Evolutionary conservation across 2,113 vertebrate species (phyloP).

Genomic region (Calidris pugnax): DNA sequence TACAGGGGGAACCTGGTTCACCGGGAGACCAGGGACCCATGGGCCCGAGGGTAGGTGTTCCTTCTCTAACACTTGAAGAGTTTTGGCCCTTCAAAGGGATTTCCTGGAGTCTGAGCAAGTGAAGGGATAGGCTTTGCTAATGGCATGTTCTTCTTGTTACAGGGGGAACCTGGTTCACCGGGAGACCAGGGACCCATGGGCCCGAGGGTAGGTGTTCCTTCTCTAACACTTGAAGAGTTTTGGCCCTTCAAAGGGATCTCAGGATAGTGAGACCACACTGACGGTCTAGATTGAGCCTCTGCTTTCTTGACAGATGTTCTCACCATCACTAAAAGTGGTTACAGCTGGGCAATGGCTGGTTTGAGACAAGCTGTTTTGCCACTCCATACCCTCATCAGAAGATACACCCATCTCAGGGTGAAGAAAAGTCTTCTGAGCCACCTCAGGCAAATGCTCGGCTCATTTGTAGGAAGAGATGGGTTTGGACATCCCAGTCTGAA

Average conservation of each 20-base stretch:
- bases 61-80: background rate
- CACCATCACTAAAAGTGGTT: background rate
- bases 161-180: slow-evolving; percentile 78
- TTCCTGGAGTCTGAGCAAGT: background rate
- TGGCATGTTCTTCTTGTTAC: slow-evolving; percentile 9
- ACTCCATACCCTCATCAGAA: background rate
- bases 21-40: slow-evolving; percentile 80
- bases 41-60: slow-evolving; percentile 84
- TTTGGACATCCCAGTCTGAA: background rate
- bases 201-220: slow-evolving; percentile 80
- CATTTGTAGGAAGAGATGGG: background rate
- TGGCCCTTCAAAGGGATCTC: background rate
- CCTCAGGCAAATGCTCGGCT: background rate
- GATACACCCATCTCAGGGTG: background rate
- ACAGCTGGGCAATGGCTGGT: background rate
- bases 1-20: slow-evolving; percentile 79
- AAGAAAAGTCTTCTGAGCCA: background rate
- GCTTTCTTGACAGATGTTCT: background rate
- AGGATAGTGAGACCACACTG: background rate
- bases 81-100: background rate
- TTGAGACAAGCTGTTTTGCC: background rate
- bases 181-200: slow-evolving; percentile 84
- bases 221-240: background rate
- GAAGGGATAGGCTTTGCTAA: background rate
- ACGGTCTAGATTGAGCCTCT: background rate